These are phyloP conservation scores for Cebidichthys violaceus DNA, from an alignment of 2,113 vertebrate species.

Conservation along the genomic window DNA sequence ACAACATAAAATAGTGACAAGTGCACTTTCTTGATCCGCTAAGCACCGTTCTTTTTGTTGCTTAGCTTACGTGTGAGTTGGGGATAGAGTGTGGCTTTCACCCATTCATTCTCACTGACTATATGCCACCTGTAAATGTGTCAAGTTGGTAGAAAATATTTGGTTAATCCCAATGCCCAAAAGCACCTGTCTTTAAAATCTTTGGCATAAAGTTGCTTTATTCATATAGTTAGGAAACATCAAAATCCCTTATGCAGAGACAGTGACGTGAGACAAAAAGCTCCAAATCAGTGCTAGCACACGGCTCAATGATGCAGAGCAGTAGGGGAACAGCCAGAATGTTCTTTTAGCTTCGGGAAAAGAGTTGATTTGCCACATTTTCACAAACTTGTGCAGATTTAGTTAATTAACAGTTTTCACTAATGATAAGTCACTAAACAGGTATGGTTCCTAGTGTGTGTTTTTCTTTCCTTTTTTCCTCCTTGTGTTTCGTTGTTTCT, in stretches of 20 bases:
- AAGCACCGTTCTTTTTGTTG: background rate
- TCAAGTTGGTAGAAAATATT: background rate
- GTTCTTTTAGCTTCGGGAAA: slow-evolving; percentile 17
- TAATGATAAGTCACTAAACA: background rate
- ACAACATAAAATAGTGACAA: background rate
- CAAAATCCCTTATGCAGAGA: slow-evolving; percentile 26
- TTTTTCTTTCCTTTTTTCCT: background rate
- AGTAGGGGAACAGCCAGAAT: slow-evolving; percentile 26
- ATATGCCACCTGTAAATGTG: background rate
- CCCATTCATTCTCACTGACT: background rate
- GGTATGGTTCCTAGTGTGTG: background rate
- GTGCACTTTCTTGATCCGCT: background rate
- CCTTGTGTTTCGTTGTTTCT: background rate
- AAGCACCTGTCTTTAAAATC: background rate
- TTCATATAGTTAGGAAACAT: slow-evolving; percentile 28
- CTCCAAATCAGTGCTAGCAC: slow-evolving; percentile 48
- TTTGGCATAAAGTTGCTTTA: slow-evolving; percentile 16
- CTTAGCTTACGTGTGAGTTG: background rate
- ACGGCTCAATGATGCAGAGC: slow-evolving; percentile 31
- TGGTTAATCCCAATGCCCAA: background rate
- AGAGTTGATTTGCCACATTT: slow-evolving; percentile 20
- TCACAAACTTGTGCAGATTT: slow-evolving; percentile 9
- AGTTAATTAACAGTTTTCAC: background rate
- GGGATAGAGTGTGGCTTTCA: background rate
- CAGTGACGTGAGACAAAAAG: slow-evolving; percentile 51